Percentiles rank a stretch among this genome's conserved stretches.
phyloP scores from a whole-genome alignment of 2,888 invertebrate genomes.

The Maniola hyperantus region DNA sequence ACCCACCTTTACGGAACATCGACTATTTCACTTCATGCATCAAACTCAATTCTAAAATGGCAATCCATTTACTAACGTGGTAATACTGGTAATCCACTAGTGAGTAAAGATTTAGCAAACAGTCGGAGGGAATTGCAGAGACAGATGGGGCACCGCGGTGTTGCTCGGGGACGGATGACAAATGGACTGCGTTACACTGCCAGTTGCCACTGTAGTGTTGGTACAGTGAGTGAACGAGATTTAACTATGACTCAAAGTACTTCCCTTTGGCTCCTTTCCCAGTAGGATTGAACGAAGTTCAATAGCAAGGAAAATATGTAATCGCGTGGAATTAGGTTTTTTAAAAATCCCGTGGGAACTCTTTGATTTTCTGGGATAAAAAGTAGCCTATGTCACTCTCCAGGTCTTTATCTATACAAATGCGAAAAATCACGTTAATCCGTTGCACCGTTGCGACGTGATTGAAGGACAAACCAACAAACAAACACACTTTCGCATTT shows the following conservation, averaged over 20 bases:
- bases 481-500: too few relatives aligned
- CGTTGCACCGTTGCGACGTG: too few relatives aligned
- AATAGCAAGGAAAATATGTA: too few relatives aligned
- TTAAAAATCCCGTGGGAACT: too few relatives aligned
- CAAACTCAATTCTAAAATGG: conserved; percentile 20
- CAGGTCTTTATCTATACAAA: too few relatives aligned
- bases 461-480: too few relatives aligned
- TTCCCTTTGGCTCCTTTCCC: not conserved
- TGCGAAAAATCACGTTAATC: too few relatives aligned
- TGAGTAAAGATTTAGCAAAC: conserved; percentile 20
- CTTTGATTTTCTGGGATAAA: too few relatives aligned
- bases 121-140: conserved; percentile 32
- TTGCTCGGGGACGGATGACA: conserved; percentile 31
- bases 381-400: too few relatives aligned
- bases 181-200: conserved; percentile 25
- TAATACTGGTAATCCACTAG: conserved; percentile 24
- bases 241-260: not conserved
- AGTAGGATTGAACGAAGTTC: too few relatives aligned
- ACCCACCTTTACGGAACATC: not conserved
- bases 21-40: conserved; percentile 13
- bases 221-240: conserved; percentile 7
- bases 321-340: too few relatives aligned
- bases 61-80: conserved; percentile 24
- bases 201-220: conserved; percentile 17
- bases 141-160: conserved; percentile 34